Evolutionary conservation across 1,140 invertebrate genomes (phyloP).

Genomic region (Tetragonula clypearis): DNA sequence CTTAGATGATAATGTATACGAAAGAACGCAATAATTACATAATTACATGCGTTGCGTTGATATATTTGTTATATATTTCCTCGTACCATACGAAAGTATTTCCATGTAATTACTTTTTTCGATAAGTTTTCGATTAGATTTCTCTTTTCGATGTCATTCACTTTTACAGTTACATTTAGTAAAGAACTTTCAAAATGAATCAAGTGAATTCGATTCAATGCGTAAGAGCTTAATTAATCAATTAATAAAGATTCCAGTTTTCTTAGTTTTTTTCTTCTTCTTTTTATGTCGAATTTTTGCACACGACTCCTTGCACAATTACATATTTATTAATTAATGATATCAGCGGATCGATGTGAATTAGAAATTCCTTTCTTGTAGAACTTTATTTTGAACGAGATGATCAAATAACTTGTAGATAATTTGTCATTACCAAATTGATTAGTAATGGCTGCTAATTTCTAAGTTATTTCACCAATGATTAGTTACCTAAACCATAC

Average conservation of each 20-base stretch:
- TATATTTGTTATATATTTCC: not conserved
- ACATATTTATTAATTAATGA: not conserved
- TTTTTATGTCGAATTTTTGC: not conserved
- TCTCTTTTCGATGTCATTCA: not conserved
- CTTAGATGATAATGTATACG: not conserved
- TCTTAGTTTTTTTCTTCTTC: not conserved
- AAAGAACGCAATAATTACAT: conserved; percentile 19
- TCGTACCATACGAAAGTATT: not conserved
- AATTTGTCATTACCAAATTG: not conserved
- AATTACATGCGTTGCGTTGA: not conserved
- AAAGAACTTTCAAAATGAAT: not conserved
- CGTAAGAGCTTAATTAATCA: not conserved
- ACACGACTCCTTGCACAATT: not conserved
- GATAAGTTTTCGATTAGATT: not conserved
- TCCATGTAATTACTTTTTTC: not conserved
- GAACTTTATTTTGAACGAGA: no score
- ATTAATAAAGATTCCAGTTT: no score
- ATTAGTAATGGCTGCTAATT: not conserved
- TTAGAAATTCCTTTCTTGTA: not conserved
- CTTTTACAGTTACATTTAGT: not conserved
- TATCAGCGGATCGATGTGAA: not conserved
- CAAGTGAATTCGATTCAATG: no score
- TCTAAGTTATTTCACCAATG: not conserved
- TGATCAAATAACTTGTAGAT: not conserved
- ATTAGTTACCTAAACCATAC: not conserved